Evolutionary conservation across 2,888 invertebrate species (phyloP), one percentile per base, ranked within the genome.

Genomic region (Panopea generosa): DNA sequence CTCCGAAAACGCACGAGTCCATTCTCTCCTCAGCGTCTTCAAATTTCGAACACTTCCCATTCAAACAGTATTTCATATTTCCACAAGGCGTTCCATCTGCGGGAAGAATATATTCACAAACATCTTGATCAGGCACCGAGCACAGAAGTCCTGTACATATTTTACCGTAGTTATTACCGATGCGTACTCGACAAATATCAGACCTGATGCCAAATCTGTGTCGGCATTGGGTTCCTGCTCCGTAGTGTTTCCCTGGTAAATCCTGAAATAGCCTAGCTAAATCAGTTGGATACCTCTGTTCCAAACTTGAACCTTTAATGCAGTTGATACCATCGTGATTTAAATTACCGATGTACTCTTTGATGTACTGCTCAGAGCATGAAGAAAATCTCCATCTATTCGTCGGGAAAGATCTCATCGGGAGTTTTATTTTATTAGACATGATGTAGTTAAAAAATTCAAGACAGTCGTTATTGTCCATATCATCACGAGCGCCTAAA

Each of bases 41-140:
- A 67, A 71, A 71, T 16, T 63, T 55, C 3, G 43, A n/a, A 22
- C 78, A 79, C 20, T 63, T 68, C 0, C 78, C 78, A 16, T 65
- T 40, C 22, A 50, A 65, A 38, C 78, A 79, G 18, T 71, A 75
- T 57, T 79, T 77, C 55, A 68, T 81, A 27, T 77, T 70, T 3
- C 80, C 80, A 68, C 80, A 81, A 11, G 70, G 69, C 9, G 80
- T 81, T 45, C 80, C 80, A 57, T 81, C 80, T 27, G 80, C 80
- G 14, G 80, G 80, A n/a, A 81, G 60, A 22, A 81, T 74, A 14
- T 55, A 74, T 14, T 52, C 65, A 67, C 80, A 81, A 0, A 11
- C 24, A 1, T 45, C 50, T 7, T 4, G 11, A 45, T 20, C 45
- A 2, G 70, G 67, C 16, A 57, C 22, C 2, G 65, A 56, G 24